Percentiles rank a stretch among this genome's conserved stretches.
These are phyloP conservation scores for Morone chrysops DNA, from an alignment of 2,113 vertebrate species.

Conservation along the genomic window DNA sequence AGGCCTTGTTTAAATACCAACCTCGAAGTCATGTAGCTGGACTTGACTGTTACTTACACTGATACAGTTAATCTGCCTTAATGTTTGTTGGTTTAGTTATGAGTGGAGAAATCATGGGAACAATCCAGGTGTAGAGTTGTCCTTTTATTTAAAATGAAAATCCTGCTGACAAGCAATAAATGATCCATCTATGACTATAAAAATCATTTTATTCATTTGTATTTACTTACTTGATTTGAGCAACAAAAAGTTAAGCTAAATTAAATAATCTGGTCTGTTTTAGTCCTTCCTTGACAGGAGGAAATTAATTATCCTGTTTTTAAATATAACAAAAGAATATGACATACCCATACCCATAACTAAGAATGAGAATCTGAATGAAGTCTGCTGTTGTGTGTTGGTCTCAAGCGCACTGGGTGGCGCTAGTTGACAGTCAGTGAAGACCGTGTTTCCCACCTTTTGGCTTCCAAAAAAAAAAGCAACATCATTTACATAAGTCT, in stretches of 20 bases:
- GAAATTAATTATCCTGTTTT: neutral
- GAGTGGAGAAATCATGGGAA: neutral
- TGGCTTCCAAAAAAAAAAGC: neutral
- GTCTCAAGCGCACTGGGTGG: slow-evolving; percentile 6
- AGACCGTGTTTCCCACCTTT: neutral
- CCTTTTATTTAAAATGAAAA: neutral
- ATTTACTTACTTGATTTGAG: neutral
- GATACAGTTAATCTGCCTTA: neutral
- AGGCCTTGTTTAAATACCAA: slow-evolving; percentile 15
- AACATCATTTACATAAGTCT: neutral
- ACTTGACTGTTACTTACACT: neutral
- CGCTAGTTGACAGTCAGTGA: neutral
- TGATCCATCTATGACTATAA: neutral
- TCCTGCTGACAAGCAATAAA: neutral
- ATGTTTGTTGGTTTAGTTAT: slow-evolving; percentile 1
- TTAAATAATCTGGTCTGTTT: neutral
- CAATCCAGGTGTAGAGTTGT: neutral
- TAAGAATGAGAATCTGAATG: neutral
- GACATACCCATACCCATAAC: too few relatives aligned
- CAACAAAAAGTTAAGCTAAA: neutral
- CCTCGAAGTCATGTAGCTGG: slow-evolving; percentile 20
- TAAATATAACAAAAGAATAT: neutral
- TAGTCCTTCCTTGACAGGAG: neutral
- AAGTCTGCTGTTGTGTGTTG: neutral
- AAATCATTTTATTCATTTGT: neutral